phyloP scores from a whole-genome alignment of 2,888 invertebrate genomes.

The Ormyrus thymus region DNA sequence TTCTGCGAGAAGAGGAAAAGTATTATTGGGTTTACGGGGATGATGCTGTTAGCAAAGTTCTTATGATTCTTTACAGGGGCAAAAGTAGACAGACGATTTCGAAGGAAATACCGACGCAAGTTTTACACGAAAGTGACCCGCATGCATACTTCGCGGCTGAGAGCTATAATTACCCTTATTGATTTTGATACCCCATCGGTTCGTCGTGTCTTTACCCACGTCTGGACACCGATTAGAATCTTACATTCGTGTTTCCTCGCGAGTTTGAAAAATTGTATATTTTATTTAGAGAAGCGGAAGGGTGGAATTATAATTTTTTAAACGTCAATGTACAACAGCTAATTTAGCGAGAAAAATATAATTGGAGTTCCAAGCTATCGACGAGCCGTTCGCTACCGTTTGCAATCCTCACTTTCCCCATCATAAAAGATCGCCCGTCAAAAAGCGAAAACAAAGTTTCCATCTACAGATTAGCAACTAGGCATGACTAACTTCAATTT shows the following conservation, averaged over 20 bases:
- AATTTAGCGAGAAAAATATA: too few species aligned
- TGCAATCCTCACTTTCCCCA: too few species aligned
- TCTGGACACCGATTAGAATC: background rate
- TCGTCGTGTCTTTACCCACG: slow-evolving; percentile 39
- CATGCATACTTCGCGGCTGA: slow-evolving; percentile 38
- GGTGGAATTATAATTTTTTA: too few species aligned
- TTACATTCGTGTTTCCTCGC: background rate
- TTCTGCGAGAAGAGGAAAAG: too few species aligned
- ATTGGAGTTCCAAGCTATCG: too few species aligned
- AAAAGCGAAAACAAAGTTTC: background rate
- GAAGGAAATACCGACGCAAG: slow-evolving; percentile 23
- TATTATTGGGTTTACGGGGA: too few species aligned
- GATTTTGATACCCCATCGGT: slow-evolving; percentile 47
- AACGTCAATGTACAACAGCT: too few species aligned
- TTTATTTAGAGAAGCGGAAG: background rate
- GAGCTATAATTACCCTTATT: slow-evolving; percentile 54
- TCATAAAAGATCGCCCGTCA: too few species aligned
- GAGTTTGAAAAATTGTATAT: slow-evolving; percentile 14
- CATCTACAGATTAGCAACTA: slow-evolving; percentile 4
- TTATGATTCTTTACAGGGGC: too few species aligned
- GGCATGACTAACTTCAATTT: slow-evolving; percentile 22
- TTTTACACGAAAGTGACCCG: slow-evolving; percentile 46
- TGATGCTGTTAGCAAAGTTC: too few species aligned
- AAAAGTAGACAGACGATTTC: slow-evolving; percentile 7
- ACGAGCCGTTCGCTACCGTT: too few species aligned